Conservation (phyloP, 2,113 vertebrate genomes). For the Origma solitaria region DNA sequence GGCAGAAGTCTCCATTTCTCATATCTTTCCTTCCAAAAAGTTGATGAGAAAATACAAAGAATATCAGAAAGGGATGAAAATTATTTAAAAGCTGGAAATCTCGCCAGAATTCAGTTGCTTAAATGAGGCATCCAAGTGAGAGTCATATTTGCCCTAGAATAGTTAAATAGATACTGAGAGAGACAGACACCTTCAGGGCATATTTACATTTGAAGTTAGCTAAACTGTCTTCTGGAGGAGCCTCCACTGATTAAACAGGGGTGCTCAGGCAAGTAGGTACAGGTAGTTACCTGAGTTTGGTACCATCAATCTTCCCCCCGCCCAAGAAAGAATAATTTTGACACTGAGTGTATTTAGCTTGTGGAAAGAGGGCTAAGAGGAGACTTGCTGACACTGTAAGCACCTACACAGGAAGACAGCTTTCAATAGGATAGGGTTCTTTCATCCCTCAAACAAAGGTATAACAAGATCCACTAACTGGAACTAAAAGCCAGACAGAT, state of each 20-base stretch:
- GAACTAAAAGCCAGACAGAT: constrained; percentile 28
- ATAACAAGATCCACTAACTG: neutral
- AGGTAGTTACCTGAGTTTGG: neutral
- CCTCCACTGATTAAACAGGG: neutral
- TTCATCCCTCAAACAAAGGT: constrained; percentile 11
- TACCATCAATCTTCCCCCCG: neutral
- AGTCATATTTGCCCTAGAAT: neutral
- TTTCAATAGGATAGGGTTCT: neutral
- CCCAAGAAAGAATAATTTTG: neutral
- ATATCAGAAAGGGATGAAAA: neutral
- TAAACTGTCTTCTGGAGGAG: neutral
- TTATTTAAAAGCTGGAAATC: neutral
- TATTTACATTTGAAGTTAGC: neutral
- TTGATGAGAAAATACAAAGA: neutral
- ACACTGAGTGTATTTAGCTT: neutral
- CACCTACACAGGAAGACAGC: neutral
- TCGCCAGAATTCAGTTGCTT: neutral
- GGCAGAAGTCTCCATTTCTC: neutral
- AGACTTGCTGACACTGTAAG: neutral
- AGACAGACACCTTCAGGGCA: neutral
- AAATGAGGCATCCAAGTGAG: neutral
- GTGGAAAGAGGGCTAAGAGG: neutral
- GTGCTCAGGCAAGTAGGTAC: neutral
- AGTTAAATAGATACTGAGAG: neutral
- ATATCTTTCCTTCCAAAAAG: neutral